A percentile compares a stretch with the other conserved stretches of the same genome.
phyloP scores from a whole-genome alignment of 2,113 vertebrate genomes.

The Charina bottae region DNA sequence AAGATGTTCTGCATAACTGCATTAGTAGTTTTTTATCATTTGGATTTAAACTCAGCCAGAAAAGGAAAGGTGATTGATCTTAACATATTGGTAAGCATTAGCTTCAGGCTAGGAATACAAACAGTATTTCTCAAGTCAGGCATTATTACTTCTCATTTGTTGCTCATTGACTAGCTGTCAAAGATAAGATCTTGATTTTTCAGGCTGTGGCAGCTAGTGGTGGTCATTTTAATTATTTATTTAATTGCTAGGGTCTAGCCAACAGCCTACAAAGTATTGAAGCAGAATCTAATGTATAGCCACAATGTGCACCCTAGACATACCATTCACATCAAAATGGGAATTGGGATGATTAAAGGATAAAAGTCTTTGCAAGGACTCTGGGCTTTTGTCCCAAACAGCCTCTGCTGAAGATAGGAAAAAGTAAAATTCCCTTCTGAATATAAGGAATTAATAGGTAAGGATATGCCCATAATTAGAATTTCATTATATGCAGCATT shows the following conservation, averaged over 20 bases:
- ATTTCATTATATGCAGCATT: neutral
- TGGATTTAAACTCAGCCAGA: conserved; percentile 47
- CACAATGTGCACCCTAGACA: neutral
- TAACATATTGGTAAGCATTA: conserved; percentile 55
- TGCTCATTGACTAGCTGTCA: conserved; percentile 76
- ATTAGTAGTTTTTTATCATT: conserved; percentile 52
- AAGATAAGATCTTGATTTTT: conserved; percentile 61
- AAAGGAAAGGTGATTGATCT: conserved; percentile 65
- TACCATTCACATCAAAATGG: neutral
- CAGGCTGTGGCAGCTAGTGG: conserved; percentile 62
- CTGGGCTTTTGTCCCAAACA: neutral
- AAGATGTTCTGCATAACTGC: conserved; percentile 41
- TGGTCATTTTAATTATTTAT: conserved; percentile 53
- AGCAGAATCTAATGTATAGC: neutral
- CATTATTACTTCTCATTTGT: conserved; percentile 75
- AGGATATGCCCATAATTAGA: neutral
- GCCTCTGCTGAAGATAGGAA: neutral
- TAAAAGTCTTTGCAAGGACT: neutral
- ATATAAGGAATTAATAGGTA: neutral
- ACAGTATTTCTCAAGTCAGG: conserved; percentile 67
- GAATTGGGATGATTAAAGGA: neutral
- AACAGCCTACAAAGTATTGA: neutral
- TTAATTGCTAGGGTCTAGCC: conserved; percentile 32
- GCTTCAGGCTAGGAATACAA: conserved; percentile 65
- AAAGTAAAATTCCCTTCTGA: neutral